Base-by-base conservation (phyloP, 2,113 vertebrate genomes). In the Rhinoderma darwinii region DNA sequence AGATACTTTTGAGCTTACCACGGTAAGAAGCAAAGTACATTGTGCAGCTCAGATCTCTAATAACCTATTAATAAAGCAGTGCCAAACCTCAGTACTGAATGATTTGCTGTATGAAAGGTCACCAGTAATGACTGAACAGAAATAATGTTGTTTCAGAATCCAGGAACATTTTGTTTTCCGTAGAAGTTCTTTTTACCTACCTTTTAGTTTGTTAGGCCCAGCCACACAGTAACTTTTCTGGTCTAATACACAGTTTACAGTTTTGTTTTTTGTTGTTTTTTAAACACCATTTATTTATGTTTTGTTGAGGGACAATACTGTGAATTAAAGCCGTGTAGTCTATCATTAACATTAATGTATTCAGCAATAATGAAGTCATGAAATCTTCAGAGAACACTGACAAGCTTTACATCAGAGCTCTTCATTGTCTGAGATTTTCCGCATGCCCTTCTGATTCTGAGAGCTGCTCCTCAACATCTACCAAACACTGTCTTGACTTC, bases 111-210 rank as follows among this genome's bases (percentile, higher is more conserved):
- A 61, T 61, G 54, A 85, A 77, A 85, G 83, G 83, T 75, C 83
- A 77, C 56, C 35, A 61, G 54, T 77, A 85, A 85, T 77, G 73
- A 77, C 72, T 61, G 83, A 77, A 63, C 22, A 39, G 63, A 77
- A 84, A 84, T 84, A 84, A 61, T 37, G 73, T 43, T 5, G 15
- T 32, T 84, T 61, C 27, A 32, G n/a, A 41, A 84, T 63, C 39
- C 70, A 35, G 47, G 70, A 86, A 80, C 73, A 30, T 35, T 85
- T 88, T 87, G 43, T 88, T 89, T 88, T 81, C 41, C 39, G 18
- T 9, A 70, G 11, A 82, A 75, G 5, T n/a, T 84, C n/a, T 84
- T 4, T 59, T 37, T 59, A 77, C 44, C 41, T 84, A 37, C 14
- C 61, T 44, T 44, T 75, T 74, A 59, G 43, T 56, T 43, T 76